phyloP scores from a whole-genome alignment of 2,888 invertebrate genomes.

The Helleia helle region DNA sequence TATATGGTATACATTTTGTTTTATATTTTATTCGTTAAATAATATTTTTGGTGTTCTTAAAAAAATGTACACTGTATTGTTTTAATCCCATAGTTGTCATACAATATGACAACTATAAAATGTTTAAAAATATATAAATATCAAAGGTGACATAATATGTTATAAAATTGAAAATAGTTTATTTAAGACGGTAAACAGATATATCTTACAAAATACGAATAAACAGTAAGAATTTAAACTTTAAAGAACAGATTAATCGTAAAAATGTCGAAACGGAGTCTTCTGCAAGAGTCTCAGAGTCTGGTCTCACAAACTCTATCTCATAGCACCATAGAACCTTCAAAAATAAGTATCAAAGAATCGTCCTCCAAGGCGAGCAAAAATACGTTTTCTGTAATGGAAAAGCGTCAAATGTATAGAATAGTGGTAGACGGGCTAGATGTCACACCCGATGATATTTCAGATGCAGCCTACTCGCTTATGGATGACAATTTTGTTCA shows the following conservation, averaged over 20 bases:
- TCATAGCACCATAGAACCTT: slow-evolving; percentile 12
- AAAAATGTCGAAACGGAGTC: not conserved
- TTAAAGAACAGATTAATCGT: not conserved
- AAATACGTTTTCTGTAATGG: slow-evolving; percentile 35
- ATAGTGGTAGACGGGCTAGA: slow-evolving; percentile 38
- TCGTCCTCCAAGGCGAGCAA: slow-evolving; percentile 27
- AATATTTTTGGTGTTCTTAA: too few relatives aligned
- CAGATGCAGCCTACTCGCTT: slow-evolving; percentile 35
- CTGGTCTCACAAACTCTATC: not conserved
- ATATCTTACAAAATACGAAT: too few relatives aligned
- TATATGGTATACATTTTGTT: too few relatives aligned
- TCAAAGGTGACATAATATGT: too few relatives aligned
- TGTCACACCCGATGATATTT: slow-evolving; percentile 48
- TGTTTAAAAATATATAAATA: too few relatives aligned
- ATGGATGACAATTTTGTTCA: slow-evolving; percentile 47
- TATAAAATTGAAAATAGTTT: too few relatives aligned
- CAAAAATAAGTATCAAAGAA: slow-evolving; percentile 23
- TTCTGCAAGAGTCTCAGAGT: not conserved
- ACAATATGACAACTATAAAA: too few relatives aligned
- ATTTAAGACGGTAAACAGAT: too few relatives aligned
- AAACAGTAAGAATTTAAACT: too few relatives aligned
- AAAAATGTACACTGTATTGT: too few relatives aligned
- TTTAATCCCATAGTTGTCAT: too few relatives aligned
- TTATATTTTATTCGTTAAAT: too few relatives aligned
- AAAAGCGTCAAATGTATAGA: slow-evolving; percentile 35